A percentile compares a stretch with the other conserved stretches of the same genome.
phyloP scores from a whole-genome alignment of 2,888 invertebrate species.

The Cheilosia grossa region DNA sequence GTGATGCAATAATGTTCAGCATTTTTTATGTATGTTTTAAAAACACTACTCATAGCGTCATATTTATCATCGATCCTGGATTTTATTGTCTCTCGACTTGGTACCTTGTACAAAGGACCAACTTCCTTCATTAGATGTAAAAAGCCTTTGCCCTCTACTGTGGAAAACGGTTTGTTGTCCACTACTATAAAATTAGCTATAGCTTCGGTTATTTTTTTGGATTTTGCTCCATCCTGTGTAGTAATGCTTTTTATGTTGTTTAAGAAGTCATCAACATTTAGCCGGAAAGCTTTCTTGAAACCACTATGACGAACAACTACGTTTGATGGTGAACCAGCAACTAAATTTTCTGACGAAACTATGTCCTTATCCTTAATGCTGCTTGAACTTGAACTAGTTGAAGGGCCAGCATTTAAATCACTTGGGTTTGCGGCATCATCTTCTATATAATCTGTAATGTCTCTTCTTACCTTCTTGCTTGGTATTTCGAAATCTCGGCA shows the following conservation, averaged over 20 bases:
- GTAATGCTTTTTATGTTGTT: slow-evolving; percentile 54
- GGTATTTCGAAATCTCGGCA: too few species aligned
- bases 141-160: slow-evolving; percentile 53
- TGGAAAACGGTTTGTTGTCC: slow-evolving; percentile 55
- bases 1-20: slow-evolving; percentile 49
- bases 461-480: too few species aligned
- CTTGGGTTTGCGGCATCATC: too few species aligned
- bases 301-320: neutral
- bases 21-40: slow-evolving; percentile 40
- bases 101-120: slow-evolving; percentile 53
- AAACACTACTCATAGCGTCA: slow-evolving; percentile 28
- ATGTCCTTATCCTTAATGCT: neutral
- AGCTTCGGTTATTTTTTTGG: slow-evolving; percentile 57
- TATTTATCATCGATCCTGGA: slow-evolving; percentile 42
- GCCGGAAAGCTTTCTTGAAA: slow-evolving; percentile 10
- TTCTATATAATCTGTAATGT: too few species aligned
- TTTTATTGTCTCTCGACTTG: slow-evolving; percentile 63
- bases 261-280: slow-evolving; percentile 47
- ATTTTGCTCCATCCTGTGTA: slow-evolving; percentile 53
- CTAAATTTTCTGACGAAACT: neutral
- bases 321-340: slow-evolving; percentile 14
- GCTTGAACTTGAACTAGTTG: neutral
- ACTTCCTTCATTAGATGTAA: slow-evolving; percentile 62
- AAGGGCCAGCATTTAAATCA: neutral
- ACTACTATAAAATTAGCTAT: slow-evolving; percentile 62